These are phyloP conservation scores for Acrocephalus scirpaceus DNA, from an alignment of 2,797 vertebrate genomes.

Conservation along the genomic window DNA sequence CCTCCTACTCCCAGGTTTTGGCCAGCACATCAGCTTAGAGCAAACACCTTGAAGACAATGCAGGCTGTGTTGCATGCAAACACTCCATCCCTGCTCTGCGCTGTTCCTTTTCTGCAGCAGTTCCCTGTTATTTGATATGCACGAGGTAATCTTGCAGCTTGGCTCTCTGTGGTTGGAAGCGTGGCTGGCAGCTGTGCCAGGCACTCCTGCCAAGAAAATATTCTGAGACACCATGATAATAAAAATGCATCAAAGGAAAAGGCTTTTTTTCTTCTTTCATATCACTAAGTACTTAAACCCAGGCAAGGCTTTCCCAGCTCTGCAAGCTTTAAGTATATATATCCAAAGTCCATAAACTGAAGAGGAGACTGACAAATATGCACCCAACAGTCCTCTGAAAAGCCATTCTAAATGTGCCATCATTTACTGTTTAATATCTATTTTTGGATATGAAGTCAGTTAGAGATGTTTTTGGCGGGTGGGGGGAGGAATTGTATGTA, in stretches of 20 bases:
- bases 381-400: background rate
- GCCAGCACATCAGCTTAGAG: background rate
- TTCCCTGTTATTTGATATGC: background rate
- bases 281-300: background rate
- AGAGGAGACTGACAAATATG: background rate
- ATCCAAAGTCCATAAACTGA: background rate
- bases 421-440: background rate
- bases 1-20: background rate
- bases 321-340: background rate
- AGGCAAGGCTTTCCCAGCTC: background rate
- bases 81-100: rapidly evolving
- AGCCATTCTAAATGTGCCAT: background rate
- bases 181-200: slow-evolving; percentile 5
- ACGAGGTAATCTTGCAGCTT: background rate
- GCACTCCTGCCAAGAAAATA: slow-evolving; percentile 15
- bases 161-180: background rate
- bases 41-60: background rate
- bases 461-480: background rate
- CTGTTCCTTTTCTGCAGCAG: background rate
- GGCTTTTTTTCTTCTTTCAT: background rate
- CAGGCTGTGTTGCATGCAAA: background rate
- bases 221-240: background rate
- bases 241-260: background rate
- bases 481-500: background rate
- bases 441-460: background rate